phyloP scores from a whole-genome alignment of 2,797 vertebrate genomes.

The Rhadinocentrus ornatus region DNA sequence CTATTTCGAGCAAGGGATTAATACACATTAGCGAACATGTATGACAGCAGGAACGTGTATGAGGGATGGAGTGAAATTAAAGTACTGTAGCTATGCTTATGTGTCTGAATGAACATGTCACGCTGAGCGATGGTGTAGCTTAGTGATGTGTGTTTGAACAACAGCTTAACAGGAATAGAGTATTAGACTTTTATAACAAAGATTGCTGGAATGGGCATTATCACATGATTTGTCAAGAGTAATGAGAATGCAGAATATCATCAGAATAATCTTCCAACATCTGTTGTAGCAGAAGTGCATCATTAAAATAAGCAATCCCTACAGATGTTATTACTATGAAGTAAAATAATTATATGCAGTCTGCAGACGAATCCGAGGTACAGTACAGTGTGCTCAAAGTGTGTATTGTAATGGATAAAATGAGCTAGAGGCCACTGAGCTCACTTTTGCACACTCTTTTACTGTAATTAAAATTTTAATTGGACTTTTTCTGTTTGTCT shows the following conservation, averaged over 20 bases:
- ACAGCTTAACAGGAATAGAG: background rate
- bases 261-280: background rate
- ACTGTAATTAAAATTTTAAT: constrained; percentile 42
- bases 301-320: background rate
- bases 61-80: background rate
- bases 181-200: background rate
- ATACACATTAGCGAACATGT: background rate
- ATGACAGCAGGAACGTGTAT: background rate
- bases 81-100: background rate
- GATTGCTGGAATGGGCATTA: background rate
- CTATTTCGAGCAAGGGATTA: constrained; percentile 19
- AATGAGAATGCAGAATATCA: background rate
- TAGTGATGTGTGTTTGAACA: background rate
- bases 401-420: constrained; percentile 15
- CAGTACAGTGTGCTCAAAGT: background rate
- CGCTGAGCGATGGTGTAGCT: background rate
- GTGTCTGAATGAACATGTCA: constrained; percentile 1
- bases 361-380: background rate
- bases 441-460: constrained; percentile 33
- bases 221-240: background rate
- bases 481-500: constrained; percentile 52
- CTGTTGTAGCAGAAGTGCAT: background rate
- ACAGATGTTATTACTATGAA: background rate
- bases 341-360: background rate
- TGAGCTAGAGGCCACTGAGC: constrained; percentile 17